Evolutionary conservation across 1,140 invertebrate species (phyloP).

Genomic region (Bombus sylvicola): DNA sequence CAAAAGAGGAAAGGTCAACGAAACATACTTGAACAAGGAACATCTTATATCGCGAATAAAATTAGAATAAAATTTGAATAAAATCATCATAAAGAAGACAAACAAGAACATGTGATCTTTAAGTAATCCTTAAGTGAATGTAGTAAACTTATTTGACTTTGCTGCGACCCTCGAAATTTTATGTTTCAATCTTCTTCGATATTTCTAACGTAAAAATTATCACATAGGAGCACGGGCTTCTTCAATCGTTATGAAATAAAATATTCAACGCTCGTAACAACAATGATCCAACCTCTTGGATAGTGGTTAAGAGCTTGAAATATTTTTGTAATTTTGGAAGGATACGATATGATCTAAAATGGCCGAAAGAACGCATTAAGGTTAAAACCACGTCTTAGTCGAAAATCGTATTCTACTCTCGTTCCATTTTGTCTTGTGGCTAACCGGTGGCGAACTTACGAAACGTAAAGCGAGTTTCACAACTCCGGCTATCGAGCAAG

Average conservation of each 20-base stretch:
- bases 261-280: background rate
- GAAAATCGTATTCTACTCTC: constrained; percentile 38
- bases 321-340: background rate
- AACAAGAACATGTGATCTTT: no score
- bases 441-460: constrained; percentile 16
- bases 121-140: no score
- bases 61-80: background rate
- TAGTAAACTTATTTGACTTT: background rate
- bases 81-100: background rate
- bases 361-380: background rate
- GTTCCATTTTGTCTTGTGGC: constrained; percentile 18
- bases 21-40: background rate
- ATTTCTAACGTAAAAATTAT: no score
- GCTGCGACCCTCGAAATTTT: no score
- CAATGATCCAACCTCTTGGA: no score
- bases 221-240: no score
- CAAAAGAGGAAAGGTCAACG: constrained; percentile 5
- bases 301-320: background rate
- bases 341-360: background rate
- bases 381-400: background rate
- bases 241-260: background rate
- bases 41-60: background rate
- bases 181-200: no score
- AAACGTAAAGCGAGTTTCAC: constrained; percentile 37
- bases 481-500: constrained; percentile 2